Percentiles rank a stretch among this genome's conserved stretches.
Conservation (phyloP, 2,888 invertebrate species). For the Drosophila subquinaria region DNA sequence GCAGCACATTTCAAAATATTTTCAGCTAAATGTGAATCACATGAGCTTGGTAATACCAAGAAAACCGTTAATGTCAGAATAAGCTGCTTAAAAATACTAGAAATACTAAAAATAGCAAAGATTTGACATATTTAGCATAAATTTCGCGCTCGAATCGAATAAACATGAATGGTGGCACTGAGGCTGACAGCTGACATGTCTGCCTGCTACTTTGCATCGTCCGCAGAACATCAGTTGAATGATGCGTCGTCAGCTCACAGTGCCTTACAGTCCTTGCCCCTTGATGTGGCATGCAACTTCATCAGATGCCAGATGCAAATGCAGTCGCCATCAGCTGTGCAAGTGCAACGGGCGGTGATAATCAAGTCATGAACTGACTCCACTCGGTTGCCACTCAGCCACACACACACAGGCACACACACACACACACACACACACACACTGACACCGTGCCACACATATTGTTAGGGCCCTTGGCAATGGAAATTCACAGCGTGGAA, state of each 20-base stretch:
- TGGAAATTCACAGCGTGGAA: constrained; percentile 39
- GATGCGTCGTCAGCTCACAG: constrained; percentile 16
- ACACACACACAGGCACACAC: background rate
- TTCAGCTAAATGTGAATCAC: background rate
- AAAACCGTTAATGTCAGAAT: background rate
- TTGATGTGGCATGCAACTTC: constrained; percentile 52
- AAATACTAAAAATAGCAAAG: constrained; percentile 1
- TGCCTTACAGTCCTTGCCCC: background rate
- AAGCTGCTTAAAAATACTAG: background rate
- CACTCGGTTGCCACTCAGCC: constrained; percentile 15
- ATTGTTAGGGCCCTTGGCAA: constrained; percentile 18
- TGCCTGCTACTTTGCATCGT: constrained; percentile 23
- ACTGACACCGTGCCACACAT: constrained; percentile 5
- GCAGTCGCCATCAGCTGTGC: constrained; percentile 69
- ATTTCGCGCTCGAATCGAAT: constrained; percentile 15
- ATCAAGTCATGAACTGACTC: constrained; percentile 72
- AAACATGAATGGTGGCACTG: constrained; percentile 17
- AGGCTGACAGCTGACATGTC: constrained; percentile 37
- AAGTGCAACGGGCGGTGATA: constrained; percentile 72
- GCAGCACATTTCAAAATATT: background rate
- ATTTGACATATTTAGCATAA: constrained; percentile 6
- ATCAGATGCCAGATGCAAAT: constrained; percentile 73
- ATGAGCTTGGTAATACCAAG: background rate
- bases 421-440: background rate
- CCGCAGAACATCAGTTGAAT: constrained; percentile 26